Conservation (phyloP, 2,113 vertebrate genomes). For the Psettodes erumei region DNA sequence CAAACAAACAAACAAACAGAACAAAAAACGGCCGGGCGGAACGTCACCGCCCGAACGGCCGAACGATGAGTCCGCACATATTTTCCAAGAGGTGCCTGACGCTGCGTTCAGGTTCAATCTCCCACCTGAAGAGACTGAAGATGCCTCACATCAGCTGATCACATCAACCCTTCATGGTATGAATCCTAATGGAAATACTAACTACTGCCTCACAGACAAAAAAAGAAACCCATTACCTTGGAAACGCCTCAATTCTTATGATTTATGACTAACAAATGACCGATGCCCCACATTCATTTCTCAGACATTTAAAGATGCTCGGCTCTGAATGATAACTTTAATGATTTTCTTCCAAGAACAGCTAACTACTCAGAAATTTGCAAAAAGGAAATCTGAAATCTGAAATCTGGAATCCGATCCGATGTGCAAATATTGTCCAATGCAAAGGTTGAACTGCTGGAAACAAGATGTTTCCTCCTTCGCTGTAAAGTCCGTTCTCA, state of each 20-base stretch:
- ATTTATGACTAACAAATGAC: neutral
- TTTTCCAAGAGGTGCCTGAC: neutral
- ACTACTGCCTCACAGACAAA: too few relatives aligned
- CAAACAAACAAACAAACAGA: too few relatives aligned
- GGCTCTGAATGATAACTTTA: too few relatives aligned
- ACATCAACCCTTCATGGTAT: too few relatives aligned
- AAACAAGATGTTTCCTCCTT: neutral
- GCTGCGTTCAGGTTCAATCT: neutral
- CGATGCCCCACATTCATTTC: neutral
- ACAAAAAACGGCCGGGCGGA: constrained; percentile 12
- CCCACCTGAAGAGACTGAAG: neutral
- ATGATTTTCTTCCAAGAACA: too few relatives aligned
- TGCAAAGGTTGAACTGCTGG: neutral
- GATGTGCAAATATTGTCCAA: too few relatives aligned
- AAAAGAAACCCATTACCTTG: too few relatives aligned
- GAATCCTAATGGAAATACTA: too few relatives aligned
- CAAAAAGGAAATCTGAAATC: neutral
- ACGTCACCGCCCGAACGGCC: constrained; percentile 22
- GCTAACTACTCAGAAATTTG: too few relatives aligned
- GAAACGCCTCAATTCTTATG: too few relatives aligned
- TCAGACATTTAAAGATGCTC: too few relatives aligned
- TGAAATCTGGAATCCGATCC: too few relatives aligned
- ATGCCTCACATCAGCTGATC: neutral
- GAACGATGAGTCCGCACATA: neutral
- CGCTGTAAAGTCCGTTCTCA: neutral